These are phyloP conservation scores for Micromys minutus DNA, from an alignment of 2,113 vertebrate species.

Conservation along the genomic window DNA sequence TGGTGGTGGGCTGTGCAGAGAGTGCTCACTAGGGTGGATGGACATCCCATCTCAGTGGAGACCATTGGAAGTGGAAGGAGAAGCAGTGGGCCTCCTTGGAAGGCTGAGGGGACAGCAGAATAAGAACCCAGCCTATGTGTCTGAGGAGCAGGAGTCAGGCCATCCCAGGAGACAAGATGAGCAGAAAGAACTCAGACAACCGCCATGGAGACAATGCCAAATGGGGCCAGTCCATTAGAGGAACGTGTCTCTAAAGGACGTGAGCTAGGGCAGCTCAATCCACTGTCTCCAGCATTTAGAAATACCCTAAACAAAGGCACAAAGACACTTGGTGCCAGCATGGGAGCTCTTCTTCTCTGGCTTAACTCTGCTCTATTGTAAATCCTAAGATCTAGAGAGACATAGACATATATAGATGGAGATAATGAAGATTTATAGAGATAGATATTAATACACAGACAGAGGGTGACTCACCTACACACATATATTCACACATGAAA, in stretches of 20 bases:
- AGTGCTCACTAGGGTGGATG: background rate
- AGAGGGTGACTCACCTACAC: no score
- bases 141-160: background rate
- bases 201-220: background rate
- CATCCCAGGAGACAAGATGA: background rate
- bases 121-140: no score
- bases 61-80: no score
- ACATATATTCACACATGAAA: no score
- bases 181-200: background rate
- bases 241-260: background rate
- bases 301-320: background rate
- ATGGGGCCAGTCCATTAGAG: rapidly evolving
- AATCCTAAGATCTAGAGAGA: background rate
- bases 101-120: background rate
- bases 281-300: background rate
- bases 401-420: background rate
- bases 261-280: no score
- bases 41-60: background rate
- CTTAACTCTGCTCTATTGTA: background rate
- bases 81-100: background rate
- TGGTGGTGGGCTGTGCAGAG: background rate
- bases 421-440: no score
- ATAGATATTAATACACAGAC: no score
- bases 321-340: background rate
- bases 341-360: background rate